Percentiles rank a stretch among this genome's conserved stretches.
Evolutionary conservation across 2,888 invertebrate species (phyloP).

Genomic region (Cataglyphis albicans): DNA sequence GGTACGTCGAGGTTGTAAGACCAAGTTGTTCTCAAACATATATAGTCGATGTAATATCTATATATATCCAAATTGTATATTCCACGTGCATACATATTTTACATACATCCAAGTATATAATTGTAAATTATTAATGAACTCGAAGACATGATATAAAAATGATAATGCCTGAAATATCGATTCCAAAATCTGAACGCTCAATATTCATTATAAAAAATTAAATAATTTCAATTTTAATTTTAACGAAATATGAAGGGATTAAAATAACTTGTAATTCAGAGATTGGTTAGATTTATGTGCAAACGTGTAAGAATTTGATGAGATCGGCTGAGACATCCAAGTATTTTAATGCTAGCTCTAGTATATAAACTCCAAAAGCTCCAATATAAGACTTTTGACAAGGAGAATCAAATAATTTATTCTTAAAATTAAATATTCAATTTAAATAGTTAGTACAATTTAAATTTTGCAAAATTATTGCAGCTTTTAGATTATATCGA

Average conservation of each 20-base stretch:
- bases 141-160: neutral
- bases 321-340: neutral
- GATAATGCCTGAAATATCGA: neutral
- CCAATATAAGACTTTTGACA: neutral
- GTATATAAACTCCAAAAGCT: too few species aligned
- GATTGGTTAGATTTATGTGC: neutral
- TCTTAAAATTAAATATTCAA: neutral
- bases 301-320: neutral
- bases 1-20: neutral
- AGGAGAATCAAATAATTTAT: neutral
- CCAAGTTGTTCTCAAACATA: neutral
- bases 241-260: neutral
- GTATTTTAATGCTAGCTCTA: neutral
- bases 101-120: neutral
- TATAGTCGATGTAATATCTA: neutral
- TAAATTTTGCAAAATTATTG: neutral
- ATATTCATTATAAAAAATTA: neutral
- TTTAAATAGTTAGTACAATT: neutral
- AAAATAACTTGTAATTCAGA: neutral
- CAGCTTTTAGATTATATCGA: neutral
- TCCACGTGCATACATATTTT: neutral
- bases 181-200: neutral
- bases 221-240: neutral
- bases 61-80: neutral
- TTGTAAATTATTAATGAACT: neutral